Percentiles rank a stretch among this genome's conserved stretches.
These are phyloP conservation scores for Apodemia duryi DNA, from an alignment of 2,888 invertebrate species.

Conservation along the genomic window DNA sequence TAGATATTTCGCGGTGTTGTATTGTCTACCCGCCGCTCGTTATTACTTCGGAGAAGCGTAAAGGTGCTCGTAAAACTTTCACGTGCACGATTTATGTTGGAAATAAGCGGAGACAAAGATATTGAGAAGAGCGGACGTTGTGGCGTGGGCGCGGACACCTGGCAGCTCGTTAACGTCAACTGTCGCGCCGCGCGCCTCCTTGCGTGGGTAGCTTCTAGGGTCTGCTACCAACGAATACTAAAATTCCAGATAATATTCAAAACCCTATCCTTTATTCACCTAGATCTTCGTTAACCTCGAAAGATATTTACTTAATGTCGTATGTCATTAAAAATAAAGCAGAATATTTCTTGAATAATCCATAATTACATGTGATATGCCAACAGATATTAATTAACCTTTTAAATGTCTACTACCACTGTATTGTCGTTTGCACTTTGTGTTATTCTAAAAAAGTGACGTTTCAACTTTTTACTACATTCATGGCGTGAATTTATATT, in stretches of 20 bases:
- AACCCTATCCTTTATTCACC: no score
- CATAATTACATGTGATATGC: no score
- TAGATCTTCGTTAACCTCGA: no score
- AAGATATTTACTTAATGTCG: no score
- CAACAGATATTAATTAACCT: no score
- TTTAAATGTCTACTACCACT: no score
- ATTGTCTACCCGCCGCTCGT: conserved; percentile 55
- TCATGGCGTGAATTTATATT: no score
- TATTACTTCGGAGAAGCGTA: conserved; percentile 70
- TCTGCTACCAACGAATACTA: not conserved
- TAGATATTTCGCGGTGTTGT: conserved; percentile 64
- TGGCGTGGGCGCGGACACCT: conserved; percentile 76
- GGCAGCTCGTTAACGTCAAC: conserved; percentile 72
- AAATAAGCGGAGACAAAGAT: conserved; percentile 63
- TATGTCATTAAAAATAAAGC: no score
- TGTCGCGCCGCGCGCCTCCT: conserved; percentile 34
- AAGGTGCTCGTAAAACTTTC: conserved; percentile 77
- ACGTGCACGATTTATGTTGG: conserved; percentile 71
- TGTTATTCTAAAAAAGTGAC: no score
- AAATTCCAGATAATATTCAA: not conserved
- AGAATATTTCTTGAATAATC: no score
- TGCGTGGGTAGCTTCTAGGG: conserved; percentile 25
- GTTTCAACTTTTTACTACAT: no score
- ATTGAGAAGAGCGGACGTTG: conserved; percentile 56
- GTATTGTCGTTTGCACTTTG: no score